Evolutionary conservation across 2,888 invertebrate genomes (phyloP), one percentile per base, ranked within the genome.

Genomic region (Chironomus tentans): DNA sequence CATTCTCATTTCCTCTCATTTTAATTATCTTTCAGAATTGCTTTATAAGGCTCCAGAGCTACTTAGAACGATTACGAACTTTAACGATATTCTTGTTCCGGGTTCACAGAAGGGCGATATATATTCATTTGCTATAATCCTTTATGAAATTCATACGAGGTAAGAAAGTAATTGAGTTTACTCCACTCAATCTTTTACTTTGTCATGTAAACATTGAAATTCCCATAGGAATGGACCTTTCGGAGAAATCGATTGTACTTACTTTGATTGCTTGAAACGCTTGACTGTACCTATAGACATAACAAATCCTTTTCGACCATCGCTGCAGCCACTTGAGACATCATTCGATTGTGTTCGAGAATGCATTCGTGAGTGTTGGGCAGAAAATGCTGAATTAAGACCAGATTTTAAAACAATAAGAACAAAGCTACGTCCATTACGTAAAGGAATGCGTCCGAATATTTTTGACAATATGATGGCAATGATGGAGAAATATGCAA

Each of bases 381-480:
- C 87, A 0, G 95, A 96, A 82, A 89, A 90, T 77, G 88, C 94
- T 0, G 89, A 91, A 6, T 85, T 88, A 7, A 86, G 97, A 2
- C 96, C 95, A 0, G 96, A 96, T 82, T 94, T 96, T 81, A 92
- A 94, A 81, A 86, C 88, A 18, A 90, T 97, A 76, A 87, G 95
- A 46, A 88, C 91, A 18, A 89, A 90, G 79, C 84, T 97, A 47
- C 87, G 95, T 62, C 94, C 94, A 0, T 85, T 97, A 77, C 86
- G 93, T 76, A 92, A 94, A 82, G 96, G 96, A 81, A 92, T 97
- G 97, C 94, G 95, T 84, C 91, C 94, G 18, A 97, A 97, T 83
- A 97, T 98, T 80, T 94, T 97, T 80, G 98, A 98, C 84, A 97
- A 97, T 82, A 97, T 98, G 95, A 94, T 97, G 88, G 92, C 93